Evolutionary conservation across 92 coral and sea anemone species (phyloP), one percentile per base, ranked within the genome.

Genomic region (Parazoanthus atlanticus): DNA sequence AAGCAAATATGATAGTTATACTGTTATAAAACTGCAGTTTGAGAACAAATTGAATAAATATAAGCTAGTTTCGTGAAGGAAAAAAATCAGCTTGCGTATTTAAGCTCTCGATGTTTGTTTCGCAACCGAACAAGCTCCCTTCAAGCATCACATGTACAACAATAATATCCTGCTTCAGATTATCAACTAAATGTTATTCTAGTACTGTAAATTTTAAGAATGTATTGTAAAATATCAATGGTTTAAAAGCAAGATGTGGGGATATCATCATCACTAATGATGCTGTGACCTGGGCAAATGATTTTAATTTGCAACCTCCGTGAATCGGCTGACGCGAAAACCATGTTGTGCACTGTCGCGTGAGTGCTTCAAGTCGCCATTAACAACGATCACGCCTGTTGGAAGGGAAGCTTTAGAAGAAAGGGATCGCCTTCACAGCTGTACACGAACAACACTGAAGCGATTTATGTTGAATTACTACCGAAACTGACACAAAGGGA

Each of bases 351-450:
- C 67, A 41, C 66, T 84, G 38, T 84, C 87, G 87, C 87, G 87
- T 84, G 87, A 84, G 87, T 84, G 61, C 67, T 46, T 84, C 78
- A 84, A 84, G 87, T 84, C 87, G 87, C 87, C 87, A 84, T 84
- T 84, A 84, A 84, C 87, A 84, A 84, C 87, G 65, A 84, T 84
- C 87, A 84, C 87, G 87, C 67, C 87, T 84, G 77, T 40, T 40
- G 28, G 61, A 29, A 70, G 58, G 28, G 19, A 70, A 19, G 30
- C 52, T 41, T 47, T 46, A n/a, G 8, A 29, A 7, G 61, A 70
- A 61, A 19, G 28, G 8, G n/a, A 61, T 61, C 69, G 69, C 28
- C 69, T 36, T 84, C 29, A 7, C 5, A 28, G 61, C n/a, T 26
- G 31, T 41, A 83, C 17, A 43, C 43, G 54, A n/a, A 46, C 32